Percentiles rank a stretch among this genome's conserved stretches.
These are phyloP conservation scores for Xestia rhomboidea DNA, from an alignment of 2,888 invertebrate species.

Conservation along the genomic window DNA sequence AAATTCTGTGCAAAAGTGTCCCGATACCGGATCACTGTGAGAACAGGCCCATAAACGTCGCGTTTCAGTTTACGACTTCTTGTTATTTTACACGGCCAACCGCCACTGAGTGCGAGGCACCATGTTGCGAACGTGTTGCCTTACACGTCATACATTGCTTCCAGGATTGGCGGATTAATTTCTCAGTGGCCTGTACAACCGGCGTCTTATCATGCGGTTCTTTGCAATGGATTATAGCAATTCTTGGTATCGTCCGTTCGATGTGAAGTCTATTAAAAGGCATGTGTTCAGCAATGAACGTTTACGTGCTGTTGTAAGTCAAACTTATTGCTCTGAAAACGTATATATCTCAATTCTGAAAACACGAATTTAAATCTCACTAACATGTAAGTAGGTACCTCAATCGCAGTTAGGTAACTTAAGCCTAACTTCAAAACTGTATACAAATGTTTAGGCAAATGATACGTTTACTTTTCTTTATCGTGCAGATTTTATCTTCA, in stretches of 20 bases:
- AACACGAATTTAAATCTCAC: background rate
- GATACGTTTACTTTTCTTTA: background rate
- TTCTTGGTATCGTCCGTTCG: background rate
- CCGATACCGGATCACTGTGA: constrained; percentile 79
- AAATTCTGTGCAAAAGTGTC: constrained; percentile 73
- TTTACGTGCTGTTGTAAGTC: background rate
- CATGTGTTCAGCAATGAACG: constrained; percentile 20
- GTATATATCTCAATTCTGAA: background rate
- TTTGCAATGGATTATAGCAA: background rate
- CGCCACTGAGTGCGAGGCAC: constrained; percentile 37
- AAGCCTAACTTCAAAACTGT: background rate
- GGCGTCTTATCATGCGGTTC: background rate
- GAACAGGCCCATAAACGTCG: constrained; percentile 80
- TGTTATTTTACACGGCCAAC: constrained; percentile 74
- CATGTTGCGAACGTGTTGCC: constrained; percentile 49
- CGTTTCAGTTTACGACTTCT: constrained; percentile 79
- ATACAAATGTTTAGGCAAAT: background rate
- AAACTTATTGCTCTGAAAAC: constrained; percentile 8
- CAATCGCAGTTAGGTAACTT: background rate
- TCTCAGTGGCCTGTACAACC: background rate
- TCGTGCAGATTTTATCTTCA: background rate
- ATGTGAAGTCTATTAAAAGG: constrained; percentile 9
- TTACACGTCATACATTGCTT: constrained; percentile 45
- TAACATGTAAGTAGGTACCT: background rate
- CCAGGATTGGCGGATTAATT: constrained; percentile 17